A percentile compares a stretch with the other conserved stretches of the same genome.
Conservation (phyloP, 1,140 invertebrate species). For the Ericerus pela region DNA sequence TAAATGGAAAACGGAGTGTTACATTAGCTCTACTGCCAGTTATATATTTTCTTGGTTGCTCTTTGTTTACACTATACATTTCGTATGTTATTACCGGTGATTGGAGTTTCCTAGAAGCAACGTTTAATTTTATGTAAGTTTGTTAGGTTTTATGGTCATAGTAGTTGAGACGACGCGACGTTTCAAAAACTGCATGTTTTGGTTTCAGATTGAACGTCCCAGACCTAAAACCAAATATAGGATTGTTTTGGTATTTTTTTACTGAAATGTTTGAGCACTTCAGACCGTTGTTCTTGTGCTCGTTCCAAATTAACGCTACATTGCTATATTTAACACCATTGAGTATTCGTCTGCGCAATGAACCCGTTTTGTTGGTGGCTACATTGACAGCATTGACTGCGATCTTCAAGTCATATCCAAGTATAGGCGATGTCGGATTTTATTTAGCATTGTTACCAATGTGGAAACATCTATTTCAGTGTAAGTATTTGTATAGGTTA, state of each 20-base stretch:
- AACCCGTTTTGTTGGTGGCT: slow-evolving; percentile 73
- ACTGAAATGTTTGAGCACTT: slow-evolving; percentile 99
- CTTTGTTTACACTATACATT: slow-evolving; percentile 15
- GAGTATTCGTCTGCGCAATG: slow-evolving; percentile 65
- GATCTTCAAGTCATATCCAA: slow-evolving; percentile 94
- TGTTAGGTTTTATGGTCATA: neutral
- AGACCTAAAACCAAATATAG: slow-evolving; percentile 91
- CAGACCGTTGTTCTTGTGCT: slow-evolving; percentile 80
- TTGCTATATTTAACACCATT: slow-evolving; percentile 80
- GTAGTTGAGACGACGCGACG: neutral
- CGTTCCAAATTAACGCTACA: slow-evolving; percentile 92
- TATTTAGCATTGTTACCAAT: slow-evolving; percentile 79
- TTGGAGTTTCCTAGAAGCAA: slow-evolving; percentile 58
- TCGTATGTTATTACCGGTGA: slow-evolving; percentile 29
- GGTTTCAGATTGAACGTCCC: slow-evolving; percentile 60
- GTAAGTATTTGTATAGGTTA: slow-evolving; percentile 51
- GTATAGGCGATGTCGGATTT: slow-evolving; percentile 84
- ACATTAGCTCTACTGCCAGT: slow-evolving; percentile 35
- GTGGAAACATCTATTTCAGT: slow-evolving; percentile 78
- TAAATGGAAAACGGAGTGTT: slow-evolving; percentile 31
- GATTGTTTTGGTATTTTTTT: slow-evolving; percentile 99
- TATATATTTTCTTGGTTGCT: slow-evolving; percentile 1
- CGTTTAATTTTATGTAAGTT: slow-evolving; percentile 71
- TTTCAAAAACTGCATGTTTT: slow-evolving; percentile 13
- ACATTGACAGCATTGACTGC: slow-evolving; percentile 69